These are phyloP conservation scores for Cheirogaleus major DNA, from an alignment of 2,797 vertebrate species.

Conservation along the genomic window DNA sequence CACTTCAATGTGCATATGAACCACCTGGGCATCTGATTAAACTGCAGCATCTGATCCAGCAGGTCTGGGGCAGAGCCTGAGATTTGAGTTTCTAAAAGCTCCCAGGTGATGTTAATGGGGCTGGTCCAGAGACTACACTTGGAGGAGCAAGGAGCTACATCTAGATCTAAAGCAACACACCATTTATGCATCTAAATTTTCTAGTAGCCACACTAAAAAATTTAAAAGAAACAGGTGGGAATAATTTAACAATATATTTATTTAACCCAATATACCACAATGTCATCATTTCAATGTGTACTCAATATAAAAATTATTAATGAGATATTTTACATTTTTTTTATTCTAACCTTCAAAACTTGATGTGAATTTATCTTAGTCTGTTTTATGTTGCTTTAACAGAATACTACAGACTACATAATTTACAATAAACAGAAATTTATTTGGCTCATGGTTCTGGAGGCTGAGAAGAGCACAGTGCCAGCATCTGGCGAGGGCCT, in stretches of 20 bases:
- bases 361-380: neutral
- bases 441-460: neutral
- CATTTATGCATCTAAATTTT: neutral
- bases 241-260: neutral
- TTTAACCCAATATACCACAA: neutral
- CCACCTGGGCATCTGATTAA: neutral
- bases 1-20: neutral
- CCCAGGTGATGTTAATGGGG: neutral
- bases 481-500: neutral
- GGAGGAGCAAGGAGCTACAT: neutral
- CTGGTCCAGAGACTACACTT: neutral
- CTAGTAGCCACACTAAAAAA: neutral
- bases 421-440: neutral
- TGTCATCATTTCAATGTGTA: neutral
- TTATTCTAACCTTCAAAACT: neutral
- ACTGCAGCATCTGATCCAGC: neutral
- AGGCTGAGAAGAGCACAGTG: neutral
- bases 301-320: neutral
- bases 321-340: neutral
- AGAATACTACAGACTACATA: neutral
- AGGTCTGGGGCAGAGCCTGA: neutral
- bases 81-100: neutral
- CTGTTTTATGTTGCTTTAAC: neutral
- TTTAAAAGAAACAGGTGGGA: neutral
- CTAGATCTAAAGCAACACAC: neutral